A percentile compares a stretch with the other conserved stretches of the same genome.
phyloP scores from a whole-genome alignment of 2,113 vertebrate species.

The Fulmarus glacialis region DNA sequence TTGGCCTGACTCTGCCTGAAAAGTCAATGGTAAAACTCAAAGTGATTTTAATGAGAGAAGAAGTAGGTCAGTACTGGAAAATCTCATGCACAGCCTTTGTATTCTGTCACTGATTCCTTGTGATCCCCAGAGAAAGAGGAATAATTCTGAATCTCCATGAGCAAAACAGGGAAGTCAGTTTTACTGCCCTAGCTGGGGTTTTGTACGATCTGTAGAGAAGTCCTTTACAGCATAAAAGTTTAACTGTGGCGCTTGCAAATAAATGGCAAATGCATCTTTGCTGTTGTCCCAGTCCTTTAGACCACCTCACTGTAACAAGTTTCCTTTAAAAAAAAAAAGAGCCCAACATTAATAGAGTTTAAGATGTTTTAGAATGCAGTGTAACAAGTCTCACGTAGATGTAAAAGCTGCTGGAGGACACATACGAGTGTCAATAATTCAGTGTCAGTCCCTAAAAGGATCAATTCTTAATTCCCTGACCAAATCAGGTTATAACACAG shows the following conservation, averaged over 20 bases:
- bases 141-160: not conserved
- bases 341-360: not conserved
- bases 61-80: constrained; percentile 67
- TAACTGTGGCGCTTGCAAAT: not conserved
- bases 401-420: not conserved
- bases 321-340: not conserved
- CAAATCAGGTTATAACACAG: not conserved
- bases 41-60: constrained; percentile 63
- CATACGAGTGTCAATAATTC: not conserved
- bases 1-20: constrained; percentile 31
- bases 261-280: not conserved
- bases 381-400: not conserved
- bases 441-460: not conserved
- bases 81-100: constrained; percentile 58
- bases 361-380: not conserved
- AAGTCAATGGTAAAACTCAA: constrained; percentile 29
- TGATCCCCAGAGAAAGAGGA: constrained; percentile 23
- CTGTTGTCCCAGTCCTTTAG: not conserved
- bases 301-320: not conserved
- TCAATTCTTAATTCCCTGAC: not conserved
- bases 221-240: not conserved
- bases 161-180: not conserved
- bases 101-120: constrained; percentile 27
- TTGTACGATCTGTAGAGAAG: not conserved
- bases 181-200: not conserved